These are phyloP conservation scores for Apis laboriosa DNA, from an alignment of 1,140 invertebrate genomes.

Conservation along the genomic window DNA sequence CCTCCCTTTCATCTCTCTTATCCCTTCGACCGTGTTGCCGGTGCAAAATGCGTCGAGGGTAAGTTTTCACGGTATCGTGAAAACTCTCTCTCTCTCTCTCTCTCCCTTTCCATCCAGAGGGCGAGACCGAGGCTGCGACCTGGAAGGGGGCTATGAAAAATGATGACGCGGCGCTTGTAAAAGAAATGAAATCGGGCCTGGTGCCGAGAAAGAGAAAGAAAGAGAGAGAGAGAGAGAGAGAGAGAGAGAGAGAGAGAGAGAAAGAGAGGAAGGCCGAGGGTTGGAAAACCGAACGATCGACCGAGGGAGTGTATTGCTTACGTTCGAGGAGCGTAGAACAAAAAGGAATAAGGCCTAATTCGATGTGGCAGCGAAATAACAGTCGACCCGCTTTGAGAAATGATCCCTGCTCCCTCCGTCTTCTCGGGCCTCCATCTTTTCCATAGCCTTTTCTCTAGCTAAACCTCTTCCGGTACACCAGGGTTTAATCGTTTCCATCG, in stretches of 20 bases:
- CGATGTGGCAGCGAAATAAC: slow-evolving; percentile 60
- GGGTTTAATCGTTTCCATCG: background rate
- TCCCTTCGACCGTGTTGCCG: slow-evolving; percentile 32
- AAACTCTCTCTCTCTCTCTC: slow-evolving; percentile 55
- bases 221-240: too few relatives aligned
- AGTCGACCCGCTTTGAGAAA: slow-evolving; percentile 38
- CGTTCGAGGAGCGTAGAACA: slow-evolving; percentile 28
- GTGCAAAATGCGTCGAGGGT: slow-evolving; percentile 57
- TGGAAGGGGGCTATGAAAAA: slow-evolving; percentile 77
- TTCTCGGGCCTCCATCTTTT: background rate
- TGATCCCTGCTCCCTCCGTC: background rate
- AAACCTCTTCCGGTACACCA: background rate
- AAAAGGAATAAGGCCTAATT: slow-evolving; percentile 61
- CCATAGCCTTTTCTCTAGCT: too few relatives aligned
- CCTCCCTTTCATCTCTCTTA: slow-evolving; percentile 13
- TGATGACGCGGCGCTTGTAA: slow-evolving; percentile 79
- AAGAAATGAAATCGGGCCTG: slow-evolving; percentile 79
- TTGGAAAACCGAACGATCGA: slow-evolving; percentile 65
- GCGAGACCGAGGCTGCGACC: slow-evolving; percentile 8
- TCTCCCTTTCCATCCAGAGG: slow-evolving; percentile 59
- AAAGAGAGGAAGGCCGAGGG: slow-evolving; percentile 46
- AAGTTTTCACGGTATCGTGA: slow-evolving; percentile 62
- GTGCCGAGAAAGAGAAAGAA: slow-evolving; percentile 44
- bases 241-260: slow-evolving; percentile 43
- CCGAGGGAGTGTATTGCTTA: slow-evolving; percentile 38